Evolutionary conservation across 2,888 invertebrate species (phyloP).

Genomic region (Ctenicera cuprea): DNA sequence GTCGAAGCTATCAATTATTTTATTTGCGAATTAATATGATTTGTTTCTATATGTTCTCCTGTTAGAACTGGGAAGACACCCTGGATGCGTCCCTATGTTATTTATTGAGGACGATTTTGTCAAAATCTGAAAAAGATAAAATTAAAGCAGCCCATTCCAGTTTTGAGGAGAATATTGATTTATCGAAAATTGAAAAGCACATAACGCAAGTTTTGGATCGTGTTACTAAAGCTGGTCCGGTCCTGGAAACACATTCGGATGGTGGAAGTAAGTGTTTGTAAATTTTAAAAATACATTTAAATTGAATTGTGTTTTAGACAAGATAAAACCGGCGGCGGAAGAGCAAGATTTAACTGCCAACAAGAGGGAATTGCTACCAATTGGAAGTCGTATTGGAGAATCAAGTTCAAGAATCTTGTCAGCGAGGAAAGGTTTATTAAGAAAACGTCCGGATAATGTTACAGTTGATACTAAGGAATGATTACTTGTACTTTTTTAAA

Average conservation of each 20-base stretch:
- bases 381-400: conserved; percentile 68
- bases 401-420: conserved; percentile 68
- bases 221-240: conserved; percentile 58
- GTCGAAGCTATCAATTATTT: too few species aligned
- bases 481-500: not conserved
- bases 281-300: not conserved
- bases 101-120: conserved; percentile 78
- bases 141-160: conserved; percentile 75
- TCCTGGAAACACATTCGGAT: conserved; percentile 21
- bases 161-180: conserved; percentile 69
- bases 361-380: conserved; percentile 57
- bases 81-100: conserved; percentile 81
- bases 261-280: conserved; percentile 38
- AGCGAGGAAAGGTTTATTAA: conserved; percentile 64
- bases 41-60: conserved; percentile 43
- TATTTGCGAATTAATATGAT: too few species aligned
- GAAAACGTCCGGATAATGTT: conserved; percentile 37
- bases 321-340: not conserved
- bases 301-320: not conserved
- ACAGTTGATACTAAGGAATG: not conserved
- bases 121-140: conserved; percentile 80
- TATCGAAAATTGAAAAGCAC: conserved; percentile 69
- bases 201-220: conserved; percentile 69
- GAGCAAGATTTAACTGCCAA: conserved; percentile 9
- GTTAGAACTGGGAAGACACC: conserved; percentile 88